Conservation (phyloP, 2,113 vertebrate genomes). For the Catharus minimus region DNA sequence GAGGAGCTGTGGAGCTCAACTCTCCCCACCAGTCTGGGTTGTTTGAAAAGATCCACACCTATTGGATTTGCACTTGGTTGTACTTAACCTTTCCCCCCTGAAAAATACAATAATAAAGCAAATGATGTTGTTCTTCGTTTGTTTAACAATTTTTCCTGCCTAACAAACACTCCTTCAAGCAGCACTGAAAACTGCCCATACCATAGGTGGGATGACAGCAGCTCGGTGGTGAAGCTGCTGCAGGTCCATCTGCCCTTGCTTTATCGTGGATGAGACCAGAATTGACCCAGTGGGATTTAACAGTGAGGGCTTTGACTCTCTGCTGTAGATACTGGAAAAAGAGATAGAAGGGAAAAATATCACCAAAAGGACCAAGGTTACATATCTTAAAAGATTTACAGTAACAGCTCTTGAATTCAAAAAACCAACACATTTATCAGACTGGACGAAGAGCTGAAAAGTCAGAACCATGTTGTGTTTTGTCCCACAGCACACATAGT, state of each 20-base stretch:
- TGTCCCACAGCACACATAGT: background rate
- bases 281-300: constrained; percentile 84
- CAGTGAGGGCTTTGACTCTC: constrained; percentile 89
- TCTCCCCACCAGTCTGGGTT: background rate
- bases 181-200: constrained; percentile 56
- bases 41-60: background rate
- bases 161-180: background rate
- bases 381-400: background rate
- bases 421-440: background rate
- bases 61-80: background rate
- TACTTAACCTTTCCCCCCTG: background rate
- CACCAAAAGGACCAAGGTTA: background rate
- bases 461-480: background rate
- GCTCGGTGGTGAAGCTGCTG: constrained; percentile 94
- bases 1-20: background rate
- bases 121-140: background rate
- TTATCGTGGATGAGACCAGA: constrained; percentile 85
- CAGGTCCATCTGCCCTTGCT: constrained; percentile 86
- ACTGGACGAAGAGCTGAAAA: background rate
- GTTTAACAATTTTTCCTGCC: rapidly evolving
- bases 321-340: constrained; percentile 80
- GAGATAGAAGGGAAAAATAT: background rate
- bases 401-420: background rate
- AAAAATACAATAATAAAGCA: background rate
- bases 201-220: constrained; percentile 95